Evolutionary conservation across 2,797 vertebrate genomes (phyloP).

Genomic region (Sebastes trivittatus): DNA sequence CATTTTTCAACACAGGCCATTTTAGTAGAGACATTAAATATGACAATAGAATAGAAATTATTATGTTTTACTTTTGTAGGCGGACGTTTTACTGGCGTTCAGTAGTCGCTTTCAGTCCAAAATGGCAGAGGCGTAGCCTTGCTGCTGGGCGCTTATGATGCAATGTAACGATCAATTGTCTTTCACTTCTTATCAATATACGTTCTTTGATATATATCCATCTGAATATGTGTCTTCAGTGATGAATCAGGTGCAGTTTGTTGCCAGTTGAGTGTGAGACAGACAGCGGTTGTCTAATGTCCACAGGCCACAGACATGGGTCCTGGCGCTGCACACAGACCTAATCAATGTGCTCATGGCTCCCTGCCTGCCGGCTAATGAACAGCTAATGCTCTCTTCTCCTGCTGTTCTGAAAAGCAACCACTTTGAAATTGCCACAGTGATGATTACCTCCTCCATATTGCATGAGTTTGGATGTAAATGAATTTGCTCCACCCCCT

Average conservation of each 20-base stretch:
- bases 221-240: background rate
- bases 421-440: conserved; percentile 50
- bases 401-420: conserved; percentile 39
- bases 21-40: too few relatives aligned
- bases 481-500: conserved; percentile 49
- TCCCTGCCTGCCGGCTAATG: conserved; percentile 65
- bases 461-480: conserved; percentile 70
- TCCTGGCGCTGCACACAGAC: conserved; percentile 43
- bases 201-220: background rate
- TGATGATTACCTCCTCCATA: conserved; percentile 67
- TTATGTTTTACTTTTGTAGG: too few relatives aligned
- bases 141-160: too few relatives aligned
- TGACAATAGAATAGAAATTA: too few relatives aligned
- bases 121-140: rapidly evolving
- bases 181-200: too few relatives aligned
- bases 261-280: conserved; percentile 18
- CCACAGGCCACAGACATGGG: conserved; percentile 48
- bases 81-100: too few relatives aligned
- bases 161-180: rapidly evolving
- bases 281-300: conserved; percentile 25
- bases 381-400: conserved; percentile 61
- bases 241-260: conserved; percentile 38
- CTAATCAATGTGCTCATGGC: conserved; percentile 63
- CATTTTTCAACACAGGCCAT: too few relatives aligned
- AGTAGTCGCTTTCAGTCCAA: too few relatives aligned